These are phyloP conservation scores for Bombus turneri DNA, from an alignment of 1,140 invertebrate species.

Conservation along the genomic window DNA sequence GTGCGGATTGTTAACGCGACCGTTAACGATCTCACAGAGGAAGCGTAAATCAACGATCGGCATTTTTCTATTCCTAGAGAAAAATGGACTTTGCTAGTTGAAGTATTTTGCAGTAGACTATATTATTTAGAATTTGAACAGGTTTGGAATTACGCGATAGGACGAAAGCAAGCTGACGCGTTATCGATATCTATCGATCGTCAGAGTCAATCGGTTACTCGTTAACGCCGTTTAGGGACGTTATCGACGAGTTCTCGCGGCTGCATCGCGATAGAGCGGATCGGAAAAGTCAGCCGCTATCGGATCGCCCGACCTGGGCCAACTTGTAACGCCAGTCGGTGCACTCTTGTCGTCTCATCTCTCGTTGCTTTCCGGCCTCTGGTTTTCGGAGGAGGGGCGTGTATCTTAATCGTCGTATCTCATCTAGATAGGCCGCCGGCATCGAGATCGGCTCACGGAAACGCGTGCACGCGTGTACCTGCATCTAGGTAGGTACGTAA, in stretches of 20 bases:
- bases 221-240: constrained; percentile 31
- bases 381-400: constrained; percentile 74
- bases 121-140: no score
- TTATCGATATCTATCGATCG: background rate
- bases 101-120: no score
- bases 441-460: constrained; percentile 76
- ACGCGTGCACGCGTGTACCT: constrained; percentile 37
- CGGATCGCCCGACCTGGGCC: constrained; percentile 73
- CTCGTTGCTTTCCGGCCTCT: constrained; percentile 76
- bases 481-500: no score
- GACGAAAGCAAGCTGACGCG: background rate
- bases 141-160: background rate
- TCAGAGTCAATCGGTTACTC: background rate
- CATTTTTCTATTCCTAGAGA: no score
- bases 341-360: constrained; percentile 60
- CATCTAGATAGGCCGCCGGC: constrained; percentile 78
- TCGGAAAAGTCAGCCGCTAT: constrained; percentile 43
- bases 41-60: no score
- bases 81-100: rapidly evolving
- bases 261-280: constrained; percentile 19
- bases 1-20: no score
- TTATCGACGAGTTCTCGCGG: constrained; percentile 5
- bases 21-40: no score
- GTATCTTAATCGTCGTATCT: constrained; percentile 81
- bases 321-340: constrained; percentile 72